A percentile compares a stretch with the other conserved stretches of the same genome.
phyloP scores from a whole-genome alignment of 2,888 invertebrate genomes.

The Margaritifera margaritifera region DNA sequence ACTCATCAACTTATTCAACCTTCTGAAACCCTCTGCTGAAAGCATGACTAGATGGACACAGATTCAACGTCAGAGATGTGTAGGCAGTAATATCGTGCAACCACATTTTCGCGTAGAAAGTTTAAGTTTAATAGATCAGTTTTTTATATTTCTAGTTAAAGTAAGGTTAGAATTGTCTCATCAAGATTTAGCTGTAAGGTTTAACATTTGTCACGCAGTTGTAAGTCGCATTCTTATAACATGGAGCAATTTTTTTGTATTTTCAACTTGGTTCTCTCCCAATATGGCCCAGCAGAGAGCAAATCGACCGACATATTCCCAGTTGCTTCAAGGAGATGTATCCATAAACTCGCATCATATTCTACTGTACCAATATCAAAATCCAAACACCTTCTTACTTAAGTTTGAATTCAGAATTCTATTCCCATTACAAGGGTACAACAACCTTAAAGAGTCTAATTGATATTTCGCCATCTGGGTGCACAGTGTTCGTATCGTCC shows the following conservation, averaged over 20 bases:
- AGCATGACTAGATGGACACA: constrained; percentile 14
- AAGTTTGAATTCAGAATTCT: constrained; percentile 13
- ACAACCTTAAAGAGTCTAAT: constrained; percentile 18
- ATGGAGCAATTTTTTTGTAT: constrained; percentile 20
- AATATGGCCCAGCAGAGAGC: constrained; percentile 22
- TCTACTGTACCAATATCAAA: constrained; percentile 30
- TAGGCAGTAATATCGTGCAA: no score
- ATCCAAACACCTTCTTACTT: constrained; percentile 20
- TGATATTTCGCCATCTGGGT: constrained; percentile 14
- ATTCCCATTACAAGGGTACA: constrained; percentile 19
- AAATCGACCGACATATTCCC: constrained; percentile 18
- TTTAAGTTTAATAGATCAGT: no score
- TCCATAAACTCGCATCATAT: constrained; percentile 22
- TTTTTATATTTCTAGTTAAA: constrained; percentile 26
- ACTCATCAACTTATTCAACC: constrained; percentile 8
- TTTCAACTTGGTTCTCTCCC: constrained; percentile 8
- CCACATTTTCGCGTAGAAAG: no score
- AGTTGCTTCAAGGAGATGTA: constrained; percentile 20
- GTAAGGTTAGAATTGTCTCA: constrained; percentile 21
- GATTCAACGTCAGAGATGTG: constrained; percentile 3
- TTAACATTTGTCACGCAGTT: constrained; percentile 12
- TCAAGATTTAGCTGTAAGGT: constrained; percentile 20
- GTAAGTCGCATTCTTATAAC: constrained; percentile 16
- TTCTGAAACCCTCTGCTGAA: constrained; percentile 5
- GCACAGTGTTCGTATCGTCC: constrained; percentile 12